These are phyloP conservation scores for Anas bernieri DNA, from an alignment of 2,797 vertebrate genomes.

Conservation along the genomic window DNA sequence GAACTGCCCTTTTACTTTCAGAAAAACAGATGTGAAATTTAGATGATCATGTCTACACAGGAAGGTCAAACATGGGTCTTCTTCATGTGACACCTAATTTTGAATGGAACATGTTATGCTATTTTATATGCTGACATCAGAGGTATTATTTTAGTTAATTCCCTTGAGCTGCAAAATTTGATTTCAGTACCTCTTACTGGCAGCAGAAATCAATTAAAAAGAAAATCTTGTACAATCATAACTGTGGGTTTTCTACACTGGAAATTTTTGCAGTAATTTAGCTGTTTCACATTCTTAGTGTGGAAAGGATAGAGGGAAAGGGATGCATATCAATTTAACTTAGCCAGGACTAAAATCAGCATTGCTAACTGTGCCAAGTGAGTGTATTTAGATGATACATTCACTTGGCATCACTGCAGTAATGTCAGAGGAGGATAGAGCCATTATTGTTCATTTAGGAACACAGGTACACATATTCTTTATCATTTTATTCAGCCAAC, in stretches of 20 bases:
- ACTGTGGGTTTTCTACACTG: background rate
- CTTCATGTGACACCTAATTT: slow-evolving; percentile 38
- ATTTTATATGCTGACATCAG: slow-evolving; percentile 33
- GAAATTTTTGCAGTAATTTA: slow-evolving; percentile 10
- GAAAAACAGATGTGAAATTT: slow-evolving; percentile 64
- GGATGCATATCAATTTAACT: background rate
- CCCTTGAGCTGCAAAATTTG: background rate
- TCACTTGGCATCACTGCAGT: background rate
- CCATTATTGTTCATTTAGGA: background rate
- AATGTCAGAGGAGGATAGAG: background rate
- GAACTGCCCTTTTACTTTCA: slow-evolving; percentile 19
- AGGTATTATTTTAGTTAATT: slow-evolving; percentile 51
- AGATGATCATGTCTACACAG: slow-evolving; percentile 38
- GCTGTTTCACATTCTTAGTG: background rate
- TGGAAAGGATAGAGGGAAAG: background rate
- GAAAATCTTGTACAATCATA: background rate
- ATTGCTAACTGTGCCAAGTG: background rate
- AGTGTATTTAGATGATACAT: background rate
- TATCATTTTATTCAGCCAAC: background rate
- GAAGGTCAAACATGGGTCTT: slow-evolving; percentile 60
- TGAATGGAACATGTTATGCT: slow-evolving; percentile 33
- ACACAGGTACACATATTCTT: background rate
- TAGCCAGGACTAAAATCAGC: background rate
- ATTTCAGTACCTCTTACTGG: background rate
- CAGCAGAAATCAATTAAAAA: background rate